phyloP scores from a whole-genome alignment of 2,797 vertebrate species.

The Lepus townsendii region DNA sequence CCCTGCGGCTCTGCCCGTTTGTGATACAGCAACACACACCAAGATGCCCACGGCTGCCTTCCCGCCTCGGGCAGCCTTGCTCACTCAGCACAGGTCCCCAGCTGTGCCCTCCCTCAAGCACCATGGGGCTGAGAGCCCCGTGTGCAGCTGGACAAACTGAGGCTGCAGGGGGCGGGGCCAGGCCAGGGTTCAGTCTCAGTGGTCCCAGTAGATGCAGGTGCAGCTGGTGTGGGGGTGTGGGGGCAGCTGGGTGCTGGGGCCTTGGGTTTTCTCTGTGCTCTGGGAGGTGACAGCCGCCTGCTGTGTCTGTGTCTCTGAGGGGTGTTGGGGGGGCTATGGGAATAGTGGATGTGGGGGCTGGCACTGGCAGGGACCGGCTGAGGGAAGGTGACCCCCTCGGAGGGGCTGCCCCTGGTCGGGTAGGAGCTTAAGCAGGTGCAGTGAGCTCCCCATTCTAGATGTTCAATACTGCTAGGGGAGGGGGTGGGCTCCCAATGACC shows the following conservation, averaged over 20 bases:
- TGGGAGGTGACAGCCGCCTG: background rate
- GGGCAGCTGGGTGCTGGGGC: background rate
- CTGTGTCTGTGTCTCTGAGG: background rate
- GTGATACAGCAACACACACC: too few relatives aligned
- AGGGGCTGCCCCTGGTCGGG: background rate
- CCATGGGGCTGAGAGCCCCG: background rate
- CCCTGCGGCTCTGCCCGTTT: too few relatives aligned
- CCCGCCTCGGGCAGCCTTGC: background rate
- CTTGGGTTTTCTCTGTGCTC: background rate
- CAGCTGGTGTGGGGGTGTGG: background rate
- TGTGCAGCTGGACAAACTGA: background rate
- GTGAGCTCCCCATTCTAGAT: background rate
- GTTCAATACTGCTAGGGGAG: background rate
- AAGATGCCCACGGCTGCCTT: background rate
- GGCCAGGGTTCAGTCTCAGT: background rate
- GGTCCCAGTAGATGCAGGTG: background rate
- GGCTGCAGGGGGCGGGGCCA: background rate
- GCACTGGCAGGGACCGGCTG: background rate
- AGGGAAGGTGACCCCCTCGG: background rate
- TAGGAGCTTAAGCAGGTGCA: background rate
- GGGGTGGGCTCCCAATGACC: background rate
- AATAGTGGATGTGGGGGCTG: background rate
- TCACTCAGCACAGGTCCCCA: too few relatives aligned
- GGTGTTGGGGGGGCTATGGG: background rate
- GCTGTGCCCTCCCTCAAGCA: background rate